These are phyloP conservation scores for Ecliptopera silaceata DNA, from an alignment of 2,888 invertebrate genomes.

Conservation along the genomic window DNA sequence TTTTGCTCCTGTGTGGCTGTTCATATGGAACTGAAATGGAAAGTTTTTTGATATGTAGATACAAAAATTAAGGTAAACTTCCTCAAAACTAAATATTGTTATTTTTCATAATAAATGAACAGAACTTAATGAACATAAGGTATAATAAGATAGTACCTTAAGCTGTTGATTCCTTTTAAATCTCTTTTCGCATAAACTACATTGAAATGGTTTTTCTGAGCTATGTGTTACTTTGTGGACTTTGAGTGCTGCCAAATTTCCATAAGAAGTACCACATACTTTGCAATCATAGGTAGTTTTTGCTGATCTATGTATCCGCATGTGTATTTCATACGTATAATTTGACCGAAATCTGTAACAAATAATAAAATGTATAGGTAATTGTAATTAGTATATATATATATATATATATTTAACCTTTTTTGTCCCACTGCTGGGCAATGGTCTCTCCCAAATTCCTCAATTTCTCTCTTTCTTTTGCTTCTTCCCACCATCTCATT, in stretches of 20 bases:
- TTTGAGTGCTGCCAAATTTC: constrained; percentile 85
- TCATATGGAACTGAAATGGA: constrained; percentile 86
- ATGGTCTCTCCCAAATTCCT: too few relatives aligned
- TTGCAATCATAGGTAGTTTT: constrained; percentile 72
- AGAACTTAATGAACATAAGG: too few relatives aligned
- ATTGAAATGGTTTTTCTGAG: constrained; percentile 86
- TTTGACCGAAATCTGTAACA: constrained; percentile 84
- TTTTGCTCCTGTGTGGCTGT: constrained; percentile 88
- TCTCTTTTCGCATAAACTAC: constrained; percentile 86
- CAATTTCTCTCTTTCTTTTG: too few relatives aligned
- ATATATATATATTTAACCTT: too few relatives aligned
- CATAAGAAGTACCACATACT: constrained; percentile 87
- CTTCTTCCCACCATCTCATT: too few relatives aligned
- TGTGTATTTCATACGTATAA: constrained; percentile 85
- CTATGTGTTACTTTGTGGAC: constrained; percentile 89
- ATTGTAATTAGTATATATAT: too few relatives aligned
- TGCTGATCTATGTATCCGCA: constrained; percentile 64
- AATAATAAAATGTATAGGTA: neutral
- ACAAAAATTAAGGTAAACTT: too few relatives aligned
- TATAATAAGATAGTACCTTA: constrained; percentile 74
- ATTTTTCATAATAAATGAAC: too few relatives aligned
- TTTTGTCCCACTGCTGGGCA: too few relatives aligned
- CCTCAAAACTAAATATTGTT: too few relatives aligned
- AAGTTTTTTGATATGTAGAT: neutral
- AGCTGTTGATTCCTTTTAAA: constrained; percentile 90